These are phyloP conservation scores for Metopia argyrocephala DNA, from an alignment of 2,888 invertebrate species.

Conservation along the genomic window DNA sequence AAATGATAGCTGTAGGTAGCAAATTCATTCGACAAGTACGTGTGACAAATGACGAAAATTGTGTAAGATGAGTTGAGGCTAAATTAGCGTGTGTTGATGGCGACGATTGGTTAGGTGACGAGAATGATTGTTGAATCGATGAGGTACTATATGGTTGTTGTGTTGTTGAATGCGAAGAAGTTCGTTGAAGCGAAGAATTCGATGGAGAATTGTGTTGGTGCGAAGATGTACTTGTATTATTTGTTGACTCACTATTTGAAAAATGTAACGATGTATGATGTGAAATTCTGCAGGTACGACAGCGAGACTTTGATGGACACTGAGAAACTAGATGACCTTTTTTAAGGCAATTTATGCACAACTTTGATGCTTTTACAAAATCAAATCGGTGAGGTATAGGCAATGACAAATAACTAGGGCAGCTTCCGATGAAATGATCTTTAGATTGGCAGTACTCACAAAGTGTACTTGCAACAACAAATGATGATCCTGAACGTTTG, in stretches of 20 bases:
- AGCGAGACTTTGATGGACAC: conserved; percentile 12
- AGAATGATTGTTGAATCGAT: background rate
- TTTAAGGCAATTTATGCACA: conserved; percentile 23
- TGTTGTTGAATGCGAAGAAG: background rate
- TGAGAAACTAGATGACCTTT: conserved; percentile 11
- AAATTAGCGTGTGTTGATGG: conserved; percentile 1
- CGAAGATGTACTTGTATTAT: background rate
- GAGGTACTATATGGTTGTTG: background rate
- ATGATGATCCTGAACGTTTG: background rate
- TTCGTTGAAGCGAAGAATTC: background rate
- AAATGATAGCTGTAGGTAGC: conserved; percentile 16
- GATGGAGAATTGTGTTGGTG: background rate
- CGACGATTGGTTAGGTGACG: background rate
- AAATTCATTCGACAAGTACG: background rate
- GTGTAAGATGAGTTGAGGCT: background rate
- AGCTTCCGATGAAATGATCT: conserved; percentile 8
- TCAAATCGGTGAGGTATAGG: conserved; percentile 15
- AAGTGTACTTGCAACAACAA: background rate
- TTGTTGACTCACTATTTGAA: background rate
- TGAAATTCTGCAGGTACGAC: conserved; percentile 5
- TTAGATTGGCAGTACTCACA: conserved; percentile 18
- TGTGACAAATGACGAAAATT: conserved; percentile 6
- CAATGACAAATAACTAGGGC: background rate
- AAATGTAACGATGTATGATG: conserved; percentile 23
- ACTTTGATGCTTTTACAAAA: background rate